phyloP scores from a whole-genome alignment of 2,113 vertebrate genomes.

The Dryoscopus gambensis region DNA sequence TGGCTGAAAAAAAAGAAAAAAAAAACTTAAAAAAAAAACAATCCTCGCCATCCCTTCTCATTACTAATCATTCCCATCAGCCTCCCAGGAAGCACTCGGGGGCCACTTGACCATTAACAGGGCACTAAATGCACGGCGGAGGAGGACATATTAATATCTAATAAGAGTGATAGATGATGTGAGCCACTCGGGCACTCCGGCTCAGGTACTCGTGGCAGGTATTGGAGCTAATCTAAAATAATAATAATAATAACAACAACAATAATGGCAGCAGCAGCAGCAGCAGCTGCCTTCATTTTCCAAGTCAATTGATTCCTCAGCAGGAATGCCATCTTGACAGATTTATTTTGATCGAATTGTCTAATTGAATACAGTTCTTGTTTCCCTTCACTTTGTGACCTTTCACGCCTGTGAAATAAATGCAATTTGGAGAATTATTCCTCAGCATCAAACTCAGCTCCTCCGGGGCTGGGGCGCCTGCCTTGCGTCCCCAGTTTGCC shows the following conservation, averaged over 20 bases:
- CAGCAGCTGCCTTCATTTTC: constrained; percentile 53
- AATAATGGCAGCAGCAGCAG: constrained; percentile 38
- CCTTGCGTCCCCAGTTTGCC: neutral
- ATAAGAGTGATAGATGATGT: constrained; percentile 51
- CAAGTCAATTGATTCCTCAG: constrained; percentile 59
- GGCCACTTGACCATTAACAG: constrained; percentile 53
- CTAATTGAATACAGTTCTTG: constrained; percentile 70
- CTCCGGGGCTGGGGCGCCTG: constrained; percentile 10
- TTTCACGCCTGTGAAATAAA: constrained; percentile 67
- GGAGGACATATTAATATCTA: constrained; percentile 54
- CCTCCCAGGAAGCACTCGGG: constrained; percentile 30
- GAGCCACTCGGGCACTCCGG: neutral
- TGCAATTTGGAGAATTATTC: constrained; percentile 70
- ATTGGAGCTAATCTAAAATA: constrained; percentile 50
- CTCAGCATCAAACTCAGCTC: constrained; percentile 51
- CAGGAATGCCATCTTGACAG: constrained; percentile 70
- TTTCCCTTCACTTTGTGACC: constrained; percentile 68
- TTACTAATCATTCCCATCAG: constrained; percentile 15
- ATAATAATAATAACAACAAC: constrained; percentile 54
- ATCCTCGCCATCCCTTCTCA: neutral
- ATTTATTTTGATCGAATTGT: constrained; percentile 74
- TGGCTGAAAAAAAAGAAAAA: neutral
- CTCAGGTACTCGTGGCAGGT: neutral
- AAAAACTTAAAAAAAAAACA: no score
- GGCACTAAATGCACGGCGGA: neutral